These are phyloP conservation scores for Agrilus biguttatus DNA, from an alignment of 2,888 invertebrate genomes.

Conservation along the genomic window DNA sequence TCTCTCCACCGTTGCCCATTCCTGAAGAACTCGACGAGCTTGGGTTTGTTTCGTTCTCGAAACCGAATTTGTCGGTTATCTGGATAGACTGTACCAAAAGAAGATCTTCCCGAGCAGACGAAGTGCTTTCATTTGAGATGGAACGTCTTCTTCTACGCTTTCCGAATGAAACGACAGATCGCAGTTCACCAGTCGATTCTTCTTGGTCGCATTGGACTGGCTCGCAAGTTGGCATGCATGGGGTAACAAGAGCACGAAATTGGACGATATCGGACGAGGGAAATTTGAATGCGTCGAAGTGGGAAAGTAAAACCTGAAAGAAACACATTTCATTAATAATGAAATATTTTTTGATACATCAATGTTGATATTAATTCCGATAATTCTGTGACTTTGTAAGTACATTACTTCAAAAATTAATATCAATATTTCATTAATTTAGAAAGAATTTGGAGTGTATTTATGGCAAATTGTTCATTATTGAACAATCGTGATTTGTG, in stretches of 20 bases:
- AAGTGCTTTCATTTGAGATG: constrained; percentile 29
- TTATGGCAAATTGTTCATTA: too few species aligned
- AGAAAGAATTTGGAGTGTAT: too few species aligned
- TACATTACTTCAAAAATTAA: too few species aligned
- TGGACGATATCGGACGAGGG: constrained; percentile 90
- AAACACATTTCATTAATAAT: too few species aligned
- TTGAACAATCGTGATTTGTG: too few species aligned
- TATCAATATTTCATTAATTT: too few species aligned
- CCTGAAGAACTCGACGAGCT: constrained; percentile 25
- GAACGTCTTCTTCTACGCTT: constrained; percentile 60
- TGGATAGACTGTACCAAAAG: constrained; percentile 81
- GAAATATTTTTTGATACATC: too few species aligned
- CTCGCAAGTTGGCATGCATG: constrained; percentile 86
- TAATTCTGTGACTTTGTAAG: too few species aligned
- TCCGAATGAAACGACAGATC: constrained; percentile 72
- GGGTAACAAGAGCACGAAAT: constrained; percentile 88
- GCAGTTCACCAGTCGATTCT: constrained; percentile 69
- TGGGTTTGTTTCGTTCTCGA: constrained; percentile 51
- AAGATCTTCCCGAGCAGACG: constrained; percentile 57
- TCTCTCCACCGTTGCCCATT: constrained; percentile 44
- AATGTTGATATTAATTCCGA: too few species aligned
- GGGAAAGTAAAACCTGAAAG: constrained; percentile 65
- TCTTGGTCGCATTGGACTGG: constrained; percentile 80
- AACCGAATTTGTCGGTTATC: constrained; percentile 85
- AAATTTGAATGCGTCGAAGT: constrained; percentile 94